Base-by-base conservation (phyloP, 2,797 vertebrate genomes). In the Falco berigora region DNA sequence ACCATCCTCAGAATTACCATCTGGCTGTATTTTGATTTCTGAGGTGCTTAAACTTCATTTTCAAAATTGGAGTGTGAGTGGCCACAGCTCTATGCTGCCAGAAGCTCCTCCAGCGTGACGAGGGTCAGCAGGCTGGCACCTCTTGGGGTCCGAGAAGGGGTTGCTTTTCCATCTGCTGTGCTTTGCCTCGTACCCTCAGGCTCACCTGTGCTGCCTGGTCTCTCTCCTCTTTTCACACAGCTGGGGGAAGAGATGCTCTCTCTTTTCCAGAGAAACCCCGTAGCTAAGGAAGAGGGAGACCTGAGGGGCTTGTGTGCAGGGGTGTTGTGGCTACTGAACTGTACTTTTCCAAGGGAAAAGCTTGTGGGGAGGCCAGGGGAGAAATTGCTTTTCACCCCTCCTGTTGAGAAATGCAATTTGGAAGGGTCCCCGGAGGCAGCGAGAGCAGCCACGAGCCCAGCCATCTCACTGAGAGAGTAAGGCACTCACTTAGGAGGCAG, bases 361-460 rank as follows among this genome's bases (percentile, higher is more conserved):
- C 92, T 74, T 20, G 17, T 20, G 32, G 36, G 46, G 28, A 66
- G 32, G 53, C 64, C 19, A 46, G 76, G 13, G 75, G 49, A 68
- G 53, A 95, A 91, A 89, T 49, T 2, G 27, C 53, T 91, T 56
- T 86, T 84, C 88, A 86, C 62, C 66, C 56, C 62, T 95, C 90
- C 93, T 90, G 86, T 84, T 72, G 94, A 93, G 90, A 90, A 90
- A 96, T 72, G 88, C 88, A 86, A 84, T 94, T 93, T 94, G 86
- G 94, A 92, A 93, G 53, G 27, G 62, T 88, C 94, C 50, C 93
- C 55, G 53, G 88, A 64, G 90, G n/a, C 72, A 77, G 40, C 0
- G 3, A 66, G 86, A 61, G 59, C 81, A 89, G 91, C 47, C 84
- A 50, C 0, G 4, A 91, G 75, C 81, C 61, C 0, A 1, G 58